phyloP scores from a whole-genome alignment of 64 coral and sea anemone species.

The Astreopora myriophthalma region DNA sequence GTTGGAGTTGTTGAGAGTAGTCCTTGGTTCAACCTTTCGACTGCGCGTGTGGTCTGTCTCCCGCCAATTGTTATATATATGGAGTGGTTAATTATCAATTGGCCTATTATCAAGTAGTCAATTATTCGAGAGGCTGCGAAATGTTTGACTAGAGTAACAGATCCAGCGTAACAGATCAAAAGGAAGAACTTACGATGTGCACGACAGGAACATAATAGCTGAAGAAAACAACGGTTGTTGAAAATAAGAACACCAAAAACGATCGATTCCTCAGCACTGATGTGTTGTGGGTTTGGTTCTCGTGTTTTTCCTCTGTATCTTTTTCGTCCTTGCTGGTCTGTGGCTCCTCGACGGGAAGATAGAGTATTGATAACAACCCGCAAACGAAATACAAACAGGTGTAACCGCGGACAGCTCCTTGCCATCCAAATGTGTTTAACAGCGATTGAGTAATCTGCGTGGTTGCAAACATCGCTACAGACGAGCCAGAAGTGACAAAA shows the following conservation, averaged over 20 bases:
- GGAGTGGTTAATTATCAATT: no score
- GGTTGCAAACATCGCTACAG: conserved; percentile 34
- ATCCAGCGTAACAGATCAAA: no score
- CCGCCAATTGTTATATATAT: no score
- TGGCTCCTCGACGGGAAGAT: conserved; percentile 12
- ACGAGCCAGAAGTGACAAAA: conserved; percentile 14
- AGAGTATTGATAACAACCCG: conserved; percentile 2
- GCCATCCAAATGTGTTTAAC: conserved; percentile 50
- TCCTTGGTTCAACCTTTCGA: no score
- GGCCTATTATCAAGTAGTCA: no score
- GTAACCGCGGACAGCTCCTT: conserved; percentile 26
- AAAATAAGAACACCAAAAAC: conserved; percentile 4
- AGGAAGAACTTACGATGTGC: conserved; percentile 63
- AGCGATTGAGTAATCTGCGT: conserved; percentile 20
- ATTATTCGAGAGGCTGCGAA: no score
- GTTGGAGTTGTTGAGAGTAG: no score
- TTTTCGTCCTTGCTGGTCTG: not conserved
- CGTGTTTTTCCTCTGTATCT: not conserved
- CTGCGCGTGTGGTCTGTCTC: no score
- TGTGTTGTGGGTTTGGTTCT: not conserved
- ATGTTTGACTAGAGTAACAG: not conserved
- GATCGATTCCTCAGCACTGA: conserved; percentile 21
- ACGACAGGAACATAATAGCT: conserved; percentile 49
- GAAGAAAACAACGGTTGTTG: conserved; percentile 1
- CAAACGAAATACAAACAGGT: conserved; percentile 16